Evolutionary conservation across 2,888 invertebrate species (phyloP).

Genomic region (Ennomos quercinarius): DNA sequence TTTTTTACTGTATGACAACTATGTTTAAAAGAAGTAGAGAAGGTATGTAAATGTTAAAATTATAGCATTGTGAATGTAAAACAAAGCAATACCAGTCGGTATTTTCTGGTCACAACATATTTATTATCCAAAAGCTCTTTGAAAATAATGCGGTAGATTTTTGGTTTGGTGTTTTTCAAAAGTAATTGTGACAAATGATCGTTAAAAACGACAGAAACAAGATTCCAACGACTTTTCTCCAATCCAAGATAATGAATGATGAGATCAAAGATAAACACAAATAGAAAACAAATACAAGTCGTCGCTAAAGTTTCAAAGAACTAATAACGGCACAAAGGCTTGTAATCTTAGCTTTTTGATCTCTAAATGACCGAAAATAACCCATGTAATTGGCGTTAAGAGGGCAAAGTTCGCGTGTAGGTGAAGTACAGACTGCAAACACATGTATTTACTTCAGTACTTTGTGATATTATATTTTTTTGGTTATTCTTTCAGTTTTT

Average conservation of each 20-base stretch:
- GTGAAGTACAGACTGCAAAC: conserved; percentile 3
- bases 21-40: too few species aligned
- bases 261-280: conserved; percentile 3
- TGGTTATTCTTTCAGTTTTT: not conserved
- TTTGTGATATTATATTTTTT: not conserved
- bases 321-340: conserved; percentile 14
- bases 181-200: too few species aligned
- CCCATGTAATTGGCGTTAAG: conserved; percentile 9
- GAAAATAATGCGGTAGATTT: too few species aligned
- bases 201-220: too few species aligned
- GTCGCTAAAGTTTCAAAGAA: conserved; percentile 4
- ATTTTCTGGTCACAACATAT: not conserved
- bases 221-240: too few species aligned
- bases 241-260: not conserved
- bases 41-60: too few species aligned
- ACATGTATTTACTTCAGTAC: not conserved
- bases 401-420: conserved; percentile 17
- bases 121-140: too few species aligned
- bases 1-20: too few species aligned
- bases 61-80: too few species aligned
- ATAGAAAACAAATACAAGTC: not conserved
- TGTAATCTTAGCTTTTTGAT: conserved; percentile 19
- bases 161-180: too few species aligned
- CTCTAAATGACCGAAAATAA: conserved; percentile 21
- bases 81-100: not conserved